Evolutionary conservation across 2,888 invertebrate species (phyloP).

Genomic region (Tachina fera): DNA sequence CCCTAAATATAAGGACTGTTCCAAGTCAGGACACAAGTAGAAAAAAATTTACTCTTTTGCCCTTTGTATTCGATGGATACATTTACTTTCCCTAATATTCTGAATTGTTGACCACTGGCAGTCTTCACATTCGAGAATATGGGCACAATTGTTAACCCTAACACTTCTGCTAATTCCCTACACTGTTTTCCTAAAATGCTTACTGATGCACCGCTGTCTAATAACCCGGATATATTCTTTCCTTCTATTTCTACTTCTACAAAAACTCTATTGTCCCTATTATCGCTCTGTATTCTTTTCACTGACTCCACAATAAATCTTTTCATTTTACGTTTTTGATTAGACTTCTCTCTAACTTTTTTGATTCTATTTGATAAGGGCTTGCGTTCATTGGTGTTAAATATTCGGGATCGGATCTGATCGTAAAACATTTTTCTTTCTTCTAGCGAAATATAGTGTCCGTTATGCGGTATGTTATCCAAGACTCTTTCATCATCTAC

Average conservation of each 20-base stretch:
- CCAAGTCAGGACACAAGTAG: slow-evolving; percentile 10
- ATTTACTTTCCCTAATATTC: not conserved
- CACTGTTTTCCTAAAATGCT: not conserved
- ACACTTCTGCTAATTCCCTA: not conserved
- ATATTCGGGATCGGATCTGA: not conserved
- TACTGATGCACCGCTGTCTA: not conserved
- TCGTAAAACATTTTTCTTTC: not conserved
- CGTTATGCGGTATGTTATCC: not conserved
- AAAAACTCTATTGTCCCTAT: not conserved
- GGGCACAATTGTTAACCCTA: not conserved
- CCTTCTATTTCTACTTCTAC: not conserved
- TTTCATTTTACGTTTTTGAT: not conserved
- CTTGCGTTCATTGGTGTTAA: not conserved
- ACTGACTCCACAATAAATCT: not conserved
- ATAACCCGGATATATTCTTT: too few relatives aligned
- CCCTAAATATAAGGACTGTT: not conserved
- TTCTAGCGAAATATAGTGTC: not conserved
- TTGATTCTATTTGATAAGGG: not conserved
- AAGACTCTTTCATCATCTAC: not conserved
- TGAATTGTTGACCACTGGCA: not conserved
- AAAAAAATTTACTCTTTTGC: not conserved
- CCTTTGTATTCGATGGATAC: not conserved
- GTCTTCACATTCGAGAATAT: too few relatives aligned
- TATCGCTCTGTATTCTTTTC: not conserved
- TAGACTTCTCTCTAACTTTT: not conserved